phyloP scores from a whole-genome alignment of 2,888 invertebrate species.

The Agrotis clavis region DNA sequence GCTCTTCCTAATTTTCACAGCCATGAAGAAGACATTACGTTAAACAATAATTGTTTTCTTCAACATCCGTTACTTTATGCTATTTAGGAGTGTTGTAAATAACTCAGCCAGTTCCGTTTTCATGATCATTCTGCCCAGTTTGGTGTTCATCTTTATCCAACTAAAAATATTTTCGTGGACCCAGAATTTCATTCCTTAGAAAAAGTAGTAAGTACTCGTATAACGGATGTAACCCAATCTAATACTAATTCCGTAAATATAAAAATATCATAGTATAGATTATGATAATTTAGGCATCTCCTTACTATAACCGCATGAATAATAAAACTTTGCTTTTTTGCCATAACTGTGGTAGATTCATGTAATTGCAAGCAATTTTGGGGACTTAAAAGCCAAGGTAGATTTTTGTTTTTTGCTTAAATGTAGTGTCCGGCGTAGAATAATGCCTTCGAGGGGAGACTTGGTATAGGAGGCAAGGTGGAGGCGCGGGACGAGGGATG shows the following conservation, averaged over 20 bases:
- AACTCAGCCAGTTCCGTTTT: conserved; percentile 18
- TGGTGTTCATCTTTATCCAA: neutral
- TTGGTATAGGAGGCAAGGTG: conserved; percentile 46
- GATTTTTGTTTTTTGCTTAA: conserved; percentile 62
- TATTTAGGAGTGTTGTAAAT: conserved; percentile 19
- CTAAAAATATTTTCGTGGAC: neutral
- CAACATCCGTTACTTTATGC: conserved; percentile 26
- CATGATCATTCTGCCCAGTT: neutral
- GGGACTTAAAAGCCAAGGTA: conserved; percentile 41
- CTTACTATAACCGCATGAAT: neutral
- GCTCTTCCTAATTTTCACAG: conserved; percentile 37
- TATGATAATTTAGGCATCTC: conserved; percentile 3
- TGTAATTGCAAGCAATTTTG: conserved; percentile 55
- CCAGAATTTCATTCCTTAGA: neutral
- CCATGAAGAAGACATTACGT: conserved; percentile 41
- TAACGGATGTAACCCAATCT: too few relatives aligned
- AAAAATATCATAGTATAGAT: too few relatives aligned
- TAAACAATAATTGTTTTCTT: conserved; percentile 28
- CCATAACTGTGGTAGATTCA: conserved; percentile 20
- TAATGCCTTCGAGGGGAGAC: conserved; percentile 58
- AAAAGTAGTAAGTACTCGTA: neutral
- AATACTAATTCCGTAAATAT: neutral
- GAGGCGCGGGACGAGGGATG: conserved; percentile 64
- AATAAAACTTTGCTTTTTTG: conserved; percentile 19
- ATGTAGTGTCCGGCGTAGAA: conserved; percentile 65